Base-by-base conservation (phyloP, 1,140 invertebrate species). In the Pseudobourletiella spinata region DNA sequence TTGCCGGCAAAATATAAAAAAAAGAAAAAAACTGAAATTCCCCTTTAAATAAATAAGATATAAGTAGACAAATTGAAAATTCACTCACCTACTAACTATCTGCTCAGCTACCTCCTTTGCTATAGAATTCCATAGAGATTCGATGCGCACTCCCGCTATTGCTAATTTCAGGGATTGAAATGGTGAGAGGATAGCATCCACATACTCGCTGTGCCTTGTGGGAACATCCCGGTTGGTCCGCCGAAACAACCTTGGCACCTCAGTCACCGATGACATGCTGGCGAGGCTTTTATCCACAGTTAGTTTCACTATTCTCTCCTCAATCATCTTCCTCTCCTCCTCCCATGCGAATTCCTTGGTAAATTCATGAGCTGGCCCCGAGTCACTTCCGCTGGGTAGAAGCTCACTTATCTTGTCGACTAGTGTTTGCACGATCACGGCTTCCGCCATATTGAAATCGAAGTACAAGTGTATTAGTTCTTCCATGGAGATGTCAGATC, bases 201-300 rank as follows among this genome's bases (percentile, higher is more conserved):
- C 83, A 74, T 94, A 95, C 26, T 79, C 73, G 59, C 88, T 90
- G 48, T 85, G 81, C 71, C 86, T 86, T 1, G 83, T 84, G 0
- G 90, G 90, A 44, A 84, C 79, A 68, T 89, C 90, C 68, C 90
- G 81, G 76, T 96, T 97, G 0, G 94, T 98, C 73, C 92, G 84
- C 70, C 93, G 80, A 75, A 93, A 98, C 30, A 95, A 76, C 67
- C 93, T 80, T 29, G 94, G 94, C 78, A 96, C 90, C 72, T 96
- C 91, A 67, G 83, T 87, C 2, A 95, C 89, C 80, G 74, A 71
- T 55, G 77, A 76, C 11, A 81, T 76, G 57, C 66, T 63, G 1
- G 55, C 25, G n/a, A 61, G 32, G n/a, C 32, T 39, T n/a, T 39
- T 39, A 39, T 39, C 32, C 32, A 39, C 32, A n/a, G n/a, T n/a